phyloP scores from a whole-genome alignment of 1,140 invertebrate genomes.

The Hyles euphorbiae region DNA sequence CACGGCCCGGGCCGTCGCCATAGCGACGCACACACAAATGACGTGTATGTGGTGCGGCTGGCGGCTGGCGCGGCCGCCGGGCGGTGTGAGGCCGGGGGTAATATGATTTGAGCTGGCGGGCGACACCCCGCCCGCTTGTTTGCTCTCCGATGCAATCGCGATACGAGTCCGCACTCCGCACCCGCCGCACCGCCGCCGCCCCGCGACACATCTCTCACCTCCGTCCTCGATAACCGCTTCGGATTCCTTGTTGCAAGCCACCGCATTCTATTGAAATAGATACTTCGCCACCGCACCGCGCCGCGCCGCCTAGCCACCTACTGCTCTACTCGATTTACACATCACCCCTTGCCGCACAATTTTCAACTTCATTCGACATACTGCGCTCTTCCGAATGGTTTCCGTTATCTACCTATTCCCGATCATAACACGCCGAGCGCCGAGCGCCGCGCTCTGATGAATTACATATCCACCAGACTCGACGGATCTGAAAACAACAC shows the following conservation, averaged over 20 bases:
- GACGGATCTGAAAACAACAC: background rate
- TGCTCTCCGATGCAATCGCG: slow-evolving; percentile 73
- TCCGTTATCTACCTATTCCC: slow-evolving; percentile 16
- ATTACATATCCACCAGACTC: background rate
- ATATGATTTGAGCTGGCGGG: slow-evolving; percentile 66
- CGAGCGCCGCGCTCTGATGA: background rate
- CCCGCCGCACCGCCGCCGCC: slow-evolving; percentile 20
- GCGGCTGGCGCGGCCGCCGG: slow-evolving; percentile 19
- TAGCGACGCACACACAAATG: slow-evolving; percentile 68
- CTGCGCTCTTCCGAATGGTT: slow-evolving; percentile 22
- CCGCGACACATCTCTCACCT: slow-evolving; percentile 64
- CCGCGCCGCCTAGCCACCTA: slow-evolving; percentile 54
- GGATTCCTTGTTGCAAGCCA: slow-evolving; percentile 66
- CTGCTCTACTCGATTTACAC: slow-evolving; percentile 42
- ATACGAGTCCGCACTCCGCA: slow-evolving; percentile 45
- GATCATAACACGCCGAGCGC: background rate
- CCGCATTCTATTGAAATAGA: slow-evolving; percentile 67
- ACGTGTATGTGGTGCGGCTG: slow-evolving; percentile 42
- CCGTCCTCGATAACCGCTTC: slow-evolving; percentile 65
- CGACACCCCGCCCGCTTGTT: slow-evolving; percentile 67
- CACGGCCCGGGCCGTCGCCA: slow-evolving; percentile 71
- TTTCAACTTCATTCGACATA: slow-evolving; percentile 28
- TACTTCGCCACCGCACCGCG: slow-evolving; percentile 43
- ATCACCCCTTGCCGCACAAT: slow-evolving; percentile 33
- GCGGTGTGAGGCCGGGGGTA: slow-evolving; percentile 60